Percentiles rank a stretch among this genome's conserved stretches.
phyloP scores from a whole-genome alignment of 2,113 vertebrate genomes.

The Clinocottus analis region DNA sequence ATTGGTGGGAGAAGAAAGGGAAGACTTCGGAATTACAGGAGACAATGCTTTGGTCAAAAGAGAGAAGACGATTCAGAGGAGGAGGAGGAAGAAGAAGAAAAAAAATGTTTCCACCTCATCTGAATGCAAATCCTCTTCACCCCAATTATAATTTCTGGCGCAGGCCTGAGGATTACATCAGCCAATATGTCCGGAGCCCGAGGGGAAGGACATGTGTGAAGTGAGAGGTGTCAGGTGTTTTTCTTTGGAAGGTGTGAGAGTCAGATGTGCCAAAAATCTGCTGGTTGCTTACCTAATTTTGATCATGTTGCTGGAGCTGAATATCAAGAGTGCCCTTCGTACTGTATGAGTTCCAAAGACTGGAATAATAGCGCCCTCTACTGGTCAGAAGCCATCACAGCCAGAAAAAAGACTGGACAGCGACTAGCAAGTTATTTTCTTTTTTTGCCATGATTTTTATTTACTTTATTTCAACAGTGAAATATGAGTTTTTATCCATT shows the following conservation, averaged over 20 bases:
- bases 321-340: constrained; percentile 10
- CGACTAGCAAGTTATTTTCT: not conserved
- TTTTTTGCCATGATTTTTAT: too few species aligned
- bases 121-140: constrained; percentile 38
- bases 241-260: constrained; percentile 20
- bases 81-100: not conserved
- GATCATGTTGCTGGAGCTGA: constrained; percentile 18
- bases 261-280: constrained; percentile 23
- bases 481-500: not conserved
- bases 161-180: constrained; percentile 6
- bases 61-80: not conserved
- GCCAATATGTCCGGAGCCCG: constrained; percentile 10
- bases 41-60: constrained; percentile 53
- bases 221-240: constrained; percentile 33
- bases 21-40: constrained; percentile 47
- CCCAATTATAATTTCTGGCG: constrained; percentile 42
- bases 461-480: not conserved
- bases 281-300: constrained; percentile 31
- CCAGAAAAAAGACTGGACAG: not conserved
- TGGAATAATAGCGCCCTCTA: constrained; percentile 61
- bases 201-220: constrained; percentile 41
- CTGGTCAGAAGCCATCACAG: constrained; percentile 38
- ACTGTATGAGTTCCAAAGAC: not conserved
- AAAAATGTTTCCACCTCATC: constrained; percentile 25
- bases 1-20: constrained; percentile 64